Evolutionary conservation across 2,797 vertebrate species (phyloP).

Genomic region (Poecilia picta): DNA sequence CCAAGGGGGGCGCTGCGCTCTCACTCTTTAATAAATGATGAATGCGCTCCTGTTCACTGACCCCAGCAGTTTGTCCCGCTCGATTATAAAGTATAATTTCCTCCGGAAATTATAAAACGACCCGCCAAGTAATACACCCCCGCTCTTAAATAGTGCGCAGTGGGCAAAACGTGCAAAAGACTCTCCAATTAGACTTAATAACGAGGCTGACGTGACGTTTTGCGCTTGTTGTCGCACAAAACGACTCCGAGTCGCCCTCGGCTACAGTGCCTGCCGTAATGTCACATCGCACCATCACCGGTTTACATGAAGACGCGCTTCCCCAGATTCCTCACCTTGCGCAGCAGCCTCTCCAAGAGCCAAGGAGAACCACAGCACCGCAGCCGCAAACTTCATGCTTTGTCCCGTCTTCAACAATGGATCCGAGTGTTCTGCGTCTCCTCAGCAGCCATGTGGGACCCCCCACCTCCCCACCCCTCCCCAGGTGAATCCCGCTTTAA

Average conservation of each 20-base stretch:
- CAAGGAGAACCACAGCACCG: constrained; percentile 61
- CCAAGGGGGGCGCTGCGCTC: constrained; percentile 64
- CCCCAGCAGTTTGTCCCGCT: constrained; percentile 36
- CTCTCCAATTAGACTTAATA: background rate
- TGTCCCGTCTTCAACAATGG: constrained; percentile 6
- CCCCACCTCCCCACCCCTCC: background rate
- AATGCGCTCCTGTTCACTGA: constrained; percentile 49
- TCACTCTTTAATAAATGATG: constrained; percentile 57
- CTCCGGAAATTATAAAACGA: background rate
- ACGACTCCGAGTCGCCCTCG: background rate
- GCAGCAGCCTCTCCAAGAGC: constrained; percentile 40
- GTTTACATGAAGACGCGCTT: constrained; percentile 6
- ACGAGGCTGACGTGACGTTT: background rate
- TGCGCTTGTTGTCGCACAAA: background rate
- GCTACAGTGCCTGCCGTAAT: background rate
- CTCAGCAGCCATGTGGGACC: constrained; percentile 31
- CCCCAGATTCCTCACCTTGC: constrained; percentile 62
- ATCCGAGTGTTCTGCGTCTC: constrained; percentile 41
- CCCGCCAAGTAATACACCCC: fast-evolving
- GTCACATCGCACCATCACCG: constrained; percentile 13
- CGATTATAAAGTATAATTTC: constrained; percentile 14
- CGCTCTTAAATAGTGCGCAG: background rate
- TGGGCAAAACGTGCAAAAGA: background rate
- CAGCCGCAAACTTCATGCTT: constrained; percentile 71
- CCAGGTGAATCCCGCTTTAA: constrained; percentile 23